phyloP scores from a whole-genome alignment of 2,113 vertebrate species.

The Lagopus muta region DNA sequence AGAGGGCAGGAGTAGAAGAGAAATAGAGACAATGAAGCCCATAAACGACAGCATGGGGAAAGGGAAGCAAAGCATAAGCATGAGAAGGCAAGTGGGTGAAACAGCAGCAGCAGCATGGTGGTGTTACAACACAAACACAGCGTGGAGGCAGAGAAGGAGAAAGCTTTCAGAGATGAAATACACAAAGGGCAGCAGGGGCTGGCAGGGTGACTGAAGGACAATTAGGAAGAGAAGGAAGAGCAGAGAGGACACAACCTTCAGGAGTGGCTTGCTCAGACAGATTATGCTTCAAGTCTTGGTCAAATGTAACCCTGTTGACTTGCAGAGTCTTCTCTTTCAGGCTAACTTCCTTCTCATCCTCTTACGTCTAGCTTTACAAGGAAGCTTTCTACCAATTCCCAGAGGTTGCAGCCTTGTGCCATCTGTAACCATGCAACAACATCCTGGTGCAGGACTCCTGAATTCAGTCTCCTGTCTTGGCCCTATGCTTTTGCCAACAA shows the following conservation, averaged over 20 bases:
- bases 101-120: neutral
- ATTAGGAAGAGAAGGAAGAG: conserved; percentile 23
- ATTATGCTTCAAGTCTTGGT: neutral
- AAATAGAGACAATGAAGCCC: conserved; percentile 81
- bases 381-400: neutral
- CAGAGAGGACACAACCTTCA: conserved; percentile 3
- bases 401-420: neutral
- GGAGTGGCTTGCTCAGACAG: neutral
- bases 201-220: neutral
- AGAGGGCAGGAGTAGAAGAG: conserved; percentile 88
- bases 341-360: neutral
- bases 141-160: conserved; percentile 30
- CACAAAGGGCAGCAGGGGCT: neutral
- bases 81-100: conserved; percentile 2
- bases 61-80: conserved; percentile 37
- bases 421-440: neutral
- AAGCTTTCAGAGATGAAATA: neutral
- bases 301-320: neutral
- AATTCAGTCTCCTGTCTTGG: neutral
- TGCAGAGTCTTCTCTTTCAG: neutral
- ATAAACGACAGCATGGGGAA: conserved; percentile 54
- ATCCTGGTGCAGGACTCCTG: neutral
- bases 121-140: conserved; percentile 28
- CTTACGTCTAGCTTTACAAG: neutral
- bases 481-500: neutral